Base-by-base conservation (phyloP, 2,888 invertebrate genomes). In the Amblyteles armatorius region DNA sequence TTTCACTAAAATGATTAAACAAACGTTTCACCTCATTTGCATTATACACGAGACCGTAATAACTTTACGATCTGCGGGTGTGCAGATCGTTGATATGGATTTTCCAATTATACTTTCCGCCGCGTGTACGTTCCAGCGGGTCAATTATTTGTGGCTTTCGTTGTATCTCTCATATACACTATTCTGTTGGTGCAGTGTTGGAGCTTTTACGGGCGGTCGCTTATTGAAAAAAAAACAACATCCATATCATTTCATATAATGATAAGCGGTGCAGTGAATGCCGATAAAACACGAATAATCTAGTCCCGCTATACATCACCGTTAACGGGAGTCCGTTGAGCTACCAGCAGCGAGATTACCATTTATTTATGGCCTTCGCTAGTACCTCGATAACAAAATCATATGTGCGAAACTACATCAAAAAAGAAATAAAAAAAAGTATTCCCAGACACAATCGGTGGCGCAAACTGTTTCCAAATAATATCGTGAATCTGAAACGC, bases 231-330 rank as follows among this genome's bases (percentile, higher is more conserved):
- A 50, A 52, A n/a, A 69, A 67, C 65, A 48, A 48, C 19, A 44
- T 65, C 16, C 33, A 73, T 78, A 78, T 81, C 80, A 73, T 50
- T 60, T 84, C 68, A 69, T 69, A 73, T 63, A 29, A 68, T 44
- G 80, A 84, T 81, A 73, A 78, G 77, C 79, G 36, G 26, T 33
- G 71, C 67, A 52, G 29, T 29, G 72, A 80, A 68, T 26, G 22
- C 55, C 68, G 84, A 84, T 81, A 81, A 81, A 78, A 84, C 52
- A 68, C 65, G 63, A 81, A 83, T 80, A 36, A 76, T 55, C 74
- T 52, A 65, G 33, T 22, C 13, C 63, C 16, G 29, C 40, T 29
- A 40, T 68, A 68, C 72, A 78, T 80, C 71, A 74, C 63, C 71
- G 79, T 65, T 67, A 76, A 63, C 79, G 83, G 44, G 63, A 74